Evolutionary conservation across 2,113 vertebrate species (phyloP), one percentile per base, ranked within the genome.

Genomic region (Bufo bufo): DNA sequence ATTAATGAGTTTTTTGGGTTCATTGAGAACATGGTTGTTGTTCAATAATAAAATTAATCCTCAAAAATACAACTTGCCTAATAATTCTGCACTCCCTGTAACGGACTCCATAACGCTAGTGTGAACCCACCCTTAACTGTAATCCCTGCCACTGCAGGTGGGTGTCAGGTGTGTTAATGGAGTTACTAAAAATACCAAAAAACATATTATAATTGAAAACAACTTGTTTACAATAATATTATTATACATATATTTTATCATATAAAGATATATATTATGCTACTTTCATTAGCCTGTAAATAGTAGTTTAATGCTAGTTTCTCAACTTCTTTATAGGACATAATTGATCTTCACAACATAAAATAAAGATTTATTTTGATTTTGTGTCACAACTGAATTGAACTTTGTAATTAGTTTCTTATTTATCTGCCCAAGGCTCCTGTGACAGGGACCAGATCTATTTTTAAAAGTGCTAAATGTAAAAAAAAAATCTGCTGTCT

Each of bases 381-480:
- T 45, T 45, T 81, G 56, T 59, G 78, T 33, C 58, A 61, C 54
- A 81, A 45, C 78, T 59, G 19, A 81, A 61, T 59, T 43, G 78
- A 61, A 81, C 54, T 59, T 45, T 59, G 78, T 61, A 81, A 81
- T 81, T 81, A 47, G 58, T 81, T 81, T 81, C 78, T 61, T 59
- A 59, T 81, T 81, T 45, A 81, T 81, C 78, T 81, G 78, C 58
- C 56, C 50, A 45, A 81, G 56, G 78, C 54, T 81, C 19, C 78
- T 8, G 33, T 61, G 78, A 33, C 23, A 81, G 78, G 20, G 54
- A 16, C 78, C 33, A 45, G 4, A 81, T 81, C 58, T 81, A 58
- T 61, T 81, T 81, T 45, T 61, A 81, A 81, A 81, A 61, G n/a
- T 81, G 33, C 56, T 81, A 45, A 81, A 81, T 81, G 78, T 61